Conservation (phyloP, 2,113 vertebrate genomes). For the Isurus oxyrinchus region DNA sequence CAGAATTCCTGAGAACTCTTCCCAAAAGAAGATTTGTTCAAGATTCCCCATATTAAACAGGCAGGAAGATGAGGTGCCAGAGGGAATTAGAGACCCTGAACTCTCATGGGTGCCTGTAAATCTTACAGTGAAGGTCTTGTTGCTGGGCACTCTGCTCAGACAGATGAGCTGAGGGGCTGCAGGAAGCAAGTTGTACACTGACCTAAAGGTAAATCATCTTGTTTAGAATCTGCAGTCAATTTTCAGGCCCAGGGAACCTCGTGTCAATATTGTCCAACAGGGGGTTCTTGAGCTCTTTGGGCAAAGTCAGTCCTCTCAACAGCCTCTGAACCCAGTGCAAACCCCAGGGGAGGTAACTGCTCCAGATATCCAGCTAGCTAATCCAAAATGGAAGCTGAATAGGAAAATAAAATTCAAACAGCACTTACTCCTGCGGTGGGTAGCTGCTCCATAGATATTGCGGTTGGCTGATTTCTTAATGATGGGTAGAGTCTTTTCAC, state of each 20-base stretch:
- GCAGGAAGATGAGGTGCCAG: too few relatives aligned
- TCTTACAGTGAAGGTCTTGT: not conserved
- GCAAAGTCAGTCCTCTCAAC: too few relatives aligned
- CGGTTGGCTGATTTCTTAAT: slow-evolving; percentile 43
- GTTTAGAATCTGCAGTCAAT: not conserved
- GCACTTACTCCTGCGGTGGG: not conserved
- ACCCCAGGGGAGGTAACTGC: not conserved
- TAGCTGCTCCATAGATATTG: not conserved
- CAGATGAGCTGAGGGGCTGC: not conserved
- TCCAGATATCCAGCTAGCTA: not conserved
- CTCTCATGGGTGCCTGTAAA: not conserved
- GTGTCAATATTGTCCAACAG: not conserved
- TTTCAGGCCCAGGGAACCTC: not conserved
- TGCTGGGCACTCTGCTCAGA: not conserved
- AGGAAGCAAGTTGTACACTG: not conserved
- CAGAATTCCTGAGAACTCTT: too few relatives aligned
- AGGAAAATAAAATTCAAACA: not conserved
- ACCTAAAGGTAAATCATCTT: not conserved
- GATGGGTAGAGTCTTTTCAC: slow-evolving; percentile 48
- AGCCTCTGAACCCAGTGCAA: too few relatives aligned
- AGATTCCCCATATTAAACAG: too few relatives aligned
- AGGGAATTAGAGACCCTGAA: not conserved
- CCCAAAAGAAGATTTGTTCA: too few relatives aligned
- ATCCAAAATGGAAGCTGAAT: not conserved
- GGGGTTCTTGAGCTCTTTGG: not conserved